Evolutionary conservation across 2,797 vertebrate species (phyloP).

Genomic region (Remorina albescens): DNA sequence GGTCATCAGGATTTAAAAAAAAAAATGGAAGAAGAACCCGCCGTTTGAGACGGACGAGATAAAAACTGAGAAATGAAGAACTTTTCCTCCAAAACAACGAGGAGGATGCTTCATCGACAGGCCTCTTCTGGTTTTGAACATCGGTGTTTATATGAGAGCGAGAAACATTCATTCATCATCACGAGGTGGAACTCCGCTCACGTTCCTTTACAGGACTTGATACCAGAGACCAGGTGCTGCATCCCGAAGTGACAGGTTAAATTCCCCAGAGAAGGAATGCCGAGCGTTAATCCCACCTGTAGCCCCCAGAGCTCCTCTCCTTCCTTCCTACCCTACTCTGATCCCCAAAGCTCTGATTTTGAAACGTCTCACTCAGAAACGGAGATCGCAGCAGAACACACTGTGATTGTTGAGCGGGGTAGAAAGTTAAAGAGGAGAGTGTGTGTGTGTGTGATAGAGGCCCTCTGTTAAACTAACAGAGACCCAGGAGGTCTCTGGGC

Average conservation of each 20-base stretch:
- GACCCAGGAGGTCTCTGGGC: conserved; percentile 72
- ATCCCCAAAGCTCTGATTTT: background rate
- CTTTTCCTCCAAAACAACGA: too few relatives aligned
- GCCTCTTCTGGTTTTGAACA: too few relatives aligned
- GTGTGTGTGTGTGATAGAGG: conserved; percentile 72
- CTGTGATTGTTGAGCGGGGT: background rate
- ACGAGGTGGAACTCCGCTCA: too few relatives aligned
- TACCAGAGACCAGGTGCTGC: background rate
- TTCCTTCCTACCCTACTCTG: background rate
- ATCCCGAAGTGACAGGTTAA: conserved; percentile 1
- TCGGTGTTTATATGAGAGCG: too few relatives aligned
- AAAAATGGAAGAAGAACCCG: too few relatives aligned
- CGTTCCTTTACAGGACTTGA: too few relatives aligned
- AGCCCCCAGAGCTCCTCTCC: conserved; percentile 8
- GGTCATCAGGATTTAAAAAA: too few relatives aligned
- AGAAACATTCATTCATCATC: too few relatives aligned
- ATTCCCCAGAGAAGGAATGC: conserved; percentile 29
- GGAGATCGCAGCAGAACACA: conserved; percentile 9
- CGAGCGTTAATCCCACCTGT: conserved; percentile 50
- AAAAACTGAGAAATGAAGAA: too few relatives aligned
- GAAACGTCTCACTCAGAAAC: conserved; percentile 5
- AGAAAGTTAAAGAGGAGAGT: conserved; percentile 36
- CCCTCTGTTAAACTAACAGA: conserved; percentile 83
- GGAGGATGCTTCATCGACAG: too few relatives aligned
- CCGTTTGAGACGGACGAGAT: too few relatives aligned